These are phyloP conservation scores for Kryptolebias marmoratus DNA, from an alignment of 2,113 vertebrate genomes.

Conservation along the genomic window DNA sequence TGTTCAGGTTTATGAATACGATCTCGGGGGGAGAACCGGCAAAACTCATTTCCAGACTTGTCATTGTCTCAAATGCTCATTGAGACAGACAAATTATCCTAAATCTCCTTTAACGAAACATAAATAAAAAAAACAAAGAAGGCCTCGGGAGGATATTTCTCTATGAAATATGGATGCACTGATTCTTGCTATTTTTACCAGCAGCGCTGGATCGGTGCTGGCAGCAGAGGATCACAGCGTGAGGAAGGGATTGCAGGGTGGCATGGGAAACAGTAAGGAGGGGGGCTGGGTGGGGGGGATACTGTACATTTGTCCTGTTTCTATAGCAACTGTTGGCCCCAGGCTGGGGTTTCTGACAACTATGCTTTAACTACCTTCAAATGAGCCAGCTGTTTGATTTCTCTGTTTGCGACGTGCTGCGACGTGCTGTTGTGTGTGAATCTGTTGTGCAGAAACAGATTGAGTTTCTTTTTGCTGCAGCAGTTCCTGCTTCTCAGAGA, in stretches of 20 bases:
- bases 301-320: constrained; percentile 78
- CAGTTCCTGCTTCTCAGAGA: constrained; percentile 28
- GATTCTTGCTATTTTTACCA: constrained; percentile 80
- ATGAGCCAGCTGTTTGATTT: constrained; percentile 60
- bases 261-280: constrained; percentile 38
- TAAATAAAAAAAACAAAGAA: background rate
- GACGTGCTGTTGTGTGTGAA: constrained; percentile 20
- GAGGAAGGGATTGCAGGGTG: constrained; percentile 62
- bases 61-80: constrained; percentile 43
- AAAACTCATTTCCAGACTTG: constrained; percentile 50
- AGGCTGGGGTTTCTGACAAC: constrained; percentile 70
- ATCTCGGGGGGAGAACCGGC: constrained; percentile 12
- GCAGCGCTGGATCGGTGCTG: constrained; percentile 70
- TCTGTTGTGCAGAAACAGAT: constrained; percentile 24
- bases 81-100: constrained; percentile 47
- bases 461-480: constrained; percentile 40
- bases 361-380: constrained; percentile 67
- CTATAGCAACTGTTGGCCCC: constrained; percentile 76
- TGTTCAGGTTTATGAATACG: constrained; percentile 37
- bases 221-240: constrained; percentile 76
- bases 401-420: constrained; percentile 9
- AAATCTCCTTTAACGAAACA: constrained; percentile 47
- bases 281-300: constrained; percentile 13
- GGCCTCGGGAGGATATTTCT: constrained; percentile 49
- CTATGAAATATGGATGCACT: constrained; percentile 75